Conservation (phyloP, 2,113 vertebrate species). For the Pluvialis apricaria region DNA sequence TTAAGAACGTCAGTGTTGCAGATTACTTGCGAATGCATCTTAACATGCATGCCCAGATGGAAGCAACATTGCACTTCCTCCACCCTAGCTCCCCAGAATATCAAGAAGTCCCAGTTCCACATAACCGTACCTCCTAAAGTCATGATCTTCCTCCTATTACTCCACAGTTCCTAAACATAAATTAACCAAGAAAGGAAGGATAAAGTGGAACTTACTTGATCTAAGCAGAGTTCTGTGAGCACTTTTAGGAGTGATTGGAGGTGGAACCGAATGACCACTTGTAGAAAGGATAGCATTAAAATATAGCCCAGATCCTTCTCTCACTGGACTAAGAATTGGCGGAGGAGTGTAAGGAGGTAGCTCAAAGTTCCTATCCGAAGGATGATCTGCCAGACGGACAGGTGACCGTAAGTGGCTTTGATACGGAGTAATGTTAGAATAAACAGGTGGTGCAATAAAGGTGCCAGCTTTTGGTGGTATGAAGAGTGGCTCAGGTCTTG, state of each 20-base stretch:
- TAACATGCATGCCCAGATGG: not conserved
- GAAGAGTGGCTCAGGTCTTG: slow-evolving; percentile 93
- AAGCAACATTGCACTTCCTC: not conserved
- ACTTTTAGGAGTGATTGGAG: slow-evolving; percentile 91
- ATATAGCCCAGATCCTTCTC: slow-evolving; percentile 95
- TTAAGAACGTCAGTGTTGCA: slow-evolving; percentile 31
- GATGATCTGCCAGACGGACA: slow-evolving; percentile 87
- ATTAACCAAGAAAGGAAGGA: not conserved
- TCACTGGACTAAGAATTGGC: slow-evolving; percentile 95
- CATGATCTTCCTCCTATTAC: not conserved
- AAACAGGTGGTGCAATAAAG: slow-evolving; percentile 89
- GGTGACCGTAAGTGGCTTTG: slow-evolving; percentile 98
- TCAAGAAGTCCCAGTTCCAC: not conserved
- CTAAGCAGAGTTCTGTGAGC: slow-evolving; percentile 90
- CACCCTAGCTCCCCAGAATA: not conserved
- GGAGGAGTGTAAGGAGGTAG: slow-evolving; percentile 96
- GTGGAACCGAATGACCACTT: slow-evolving; percentile 78
- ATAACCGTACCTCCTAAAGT: not conserved
- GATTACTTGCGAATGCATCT: not conserved
- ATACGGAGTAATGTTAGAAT: slow-evolving; percentile 92
- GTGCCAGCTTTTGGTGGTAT: slow-evolving; percentile 93
- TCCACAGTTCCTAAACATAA: not conserved
- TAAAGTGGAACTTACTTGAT: slow-evolving; percentile 83
- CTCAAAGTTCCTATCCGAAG: slow-evolving; percentile 79
- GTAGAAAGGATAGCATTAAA: slow-evolving; percentile 94